phyloP scores from a whole-genome alignment of 1,140 invertebrate genomes.

The Drosophila melanogaster region Release_6_plus_ISO1_MT NC_004354.4:4469001-4469500 shows the following conservation, averaged over 20 bases:
- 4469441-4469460: slow-evolving; percentile 70
- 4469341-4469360: slow-evolving; percentile 33
- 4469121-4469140: slow-evolving; percentile 9
- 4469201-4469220: slow-evolving; percentile 50
- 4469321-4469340: slow-evolving; percentile 79
- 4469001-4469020: slow-evolving; percentile 83
- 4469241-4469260: slow-evolving; percentile 24
- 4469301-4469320: slow-evolving; percentile 65
- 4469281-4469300: neutral
- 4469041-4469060: neutral
- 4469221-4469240: slow-evolving; percentile 61
- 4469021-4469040: slow-evolving; percentile 64
- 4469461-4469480: slow-evolving; percentile 6
- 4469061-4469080: neutral
- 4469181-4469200: slow-evolving; percentile 58
- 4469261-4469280: slow-evolving; percentile 24
- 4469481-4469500: neutral
- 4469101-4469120: slow-evolving; percentile 59
- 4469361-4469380: slow-evolving; percentile 34
- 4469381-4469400: slow-evolving; percentile 77
- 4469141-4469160: slow-evolving; percentile 60
- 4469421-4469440: slow-evolving; percentile 74
- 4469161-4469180: slow-evolving; percentile 10
- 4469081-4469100: neutral
- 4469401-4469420: slow-evolving; percentile 16